Evolutionary conservation across 2,888 invertebrate species (phyloP).

Genomic region (Dioctria rufipes): DNA sequence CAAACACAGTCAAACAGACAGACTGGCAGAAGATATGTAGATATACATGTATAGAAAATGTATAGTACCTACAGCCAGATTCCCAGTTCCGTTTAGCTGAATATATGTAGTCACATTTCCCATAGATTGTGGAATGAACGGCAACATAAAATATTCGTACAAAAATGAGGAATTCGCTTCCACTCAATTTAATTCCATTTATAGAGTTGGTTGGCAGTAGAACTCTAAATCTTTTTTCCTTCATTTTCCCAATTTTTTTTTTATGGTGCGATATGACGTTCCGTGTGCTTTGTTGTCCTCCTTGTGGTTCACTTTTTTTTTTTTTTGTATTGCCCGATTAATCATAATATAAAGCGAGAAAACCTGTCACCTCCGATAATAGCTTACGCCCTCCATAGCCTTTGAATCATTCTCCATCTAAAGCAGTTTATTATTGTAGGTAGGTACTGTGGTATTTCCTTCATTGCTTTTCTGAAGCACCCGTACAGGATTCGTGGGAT

Average conservation of each 20-base stretch:
- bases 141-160: constrained; percentile 36
- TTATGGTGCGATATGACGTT: too few relatives aligned
- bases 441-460: too few relatives aligned
- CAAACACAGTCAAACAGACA: too few relatives aligned
- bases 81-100: too few relatives aligned
- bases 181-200: constrained; percentile 48
- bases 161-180: constrained; percentile 45
- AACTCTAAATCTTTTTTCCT: constrained; percentile 35
- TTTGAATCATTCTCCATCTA: background rate
- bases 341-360: constrained; percentile 2
- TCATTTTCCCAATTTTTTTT: background rate
- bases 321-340: background rate
- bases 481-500: too few relatives aligned
- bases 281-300: too few relatives aligned
- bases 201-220: constrained; percentile 28
- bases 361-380: constrained; percentile 2
- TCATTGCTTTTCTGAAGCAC: too few relatives aligned
- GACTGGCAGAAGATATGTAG: too few relatives aligned
- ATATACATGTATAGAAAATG: too few relatives aligned
- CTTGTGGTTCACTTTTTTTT: background rate
- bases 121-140: background rate
- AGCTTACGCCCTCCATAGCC: background rate
- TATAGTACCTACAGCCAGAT: too few relatives aligned
- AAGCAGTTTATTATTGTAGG: too few relatives aligned
- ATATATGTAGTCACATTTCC: too few relatives aligned